Evolutionary conservation across 2,888 invertebrate genomes (phyloP), one percentile per base, ranked within the genome.

Genomic region (Eupithecia subumbrata): DNA sequence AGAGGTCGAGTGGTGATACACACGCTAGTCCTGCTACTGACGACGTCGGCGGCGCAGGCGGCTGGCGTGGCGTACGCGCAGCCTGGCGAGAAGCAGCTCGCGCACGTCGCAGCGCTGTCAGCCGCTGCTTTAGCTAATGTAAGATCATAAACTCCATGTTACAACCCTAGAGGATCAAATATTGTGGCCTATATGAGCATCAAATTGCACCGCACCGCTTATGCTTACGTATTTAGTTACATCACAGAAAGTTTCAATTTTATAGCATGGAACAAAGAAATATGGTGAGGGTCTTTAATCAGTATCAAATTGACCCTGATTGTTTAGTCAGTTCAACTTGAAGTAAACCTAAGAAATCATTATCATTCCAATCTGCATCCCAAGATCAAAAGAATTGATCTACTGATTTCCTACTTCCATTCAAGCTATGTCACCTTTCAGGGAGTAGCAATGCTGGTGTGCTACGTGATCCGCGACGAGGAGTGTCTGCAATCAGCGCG

Each of bases 401-500:
- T 2, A 40, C 40, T 40, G 40, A 11, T 40, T 40, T 56, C 11
- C 4, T 22, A 3, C 30, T 63, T 9, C 5, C 22, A 34, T 18
- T 9, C 5, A 3, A 34, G 12, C 18, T 64, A 40, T 40, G 25
- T 74, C 9, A 66, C 1, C 60, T 14, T 73, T 0, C 89, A 96
- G 96, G 96, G 96, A 25, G 82, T 95, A 63, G 92, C 95, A 5
- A 95, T 96, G 87, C 85, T 96, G 77, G 88, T 95, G 22, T 96
- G 96, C 86, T 96, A 96, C 89, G 95, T 96, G 72, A 84, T 96
- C 25, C 94, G 95, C 71, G 95, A 96, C 80, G 96, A 96, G 83
- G 96, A 88, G 87, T 93, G 95, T 79, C 86, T 95, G 64, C 91
- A 90, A n/a, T 93, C 95, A 83, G 90, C 88, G 81, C 82, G 91